These are phyloP conservation scores for Spatula versicolor DNA, from an alignment of 2,797 vertebrate genomes.

Conservation along the genomic window DNA sequence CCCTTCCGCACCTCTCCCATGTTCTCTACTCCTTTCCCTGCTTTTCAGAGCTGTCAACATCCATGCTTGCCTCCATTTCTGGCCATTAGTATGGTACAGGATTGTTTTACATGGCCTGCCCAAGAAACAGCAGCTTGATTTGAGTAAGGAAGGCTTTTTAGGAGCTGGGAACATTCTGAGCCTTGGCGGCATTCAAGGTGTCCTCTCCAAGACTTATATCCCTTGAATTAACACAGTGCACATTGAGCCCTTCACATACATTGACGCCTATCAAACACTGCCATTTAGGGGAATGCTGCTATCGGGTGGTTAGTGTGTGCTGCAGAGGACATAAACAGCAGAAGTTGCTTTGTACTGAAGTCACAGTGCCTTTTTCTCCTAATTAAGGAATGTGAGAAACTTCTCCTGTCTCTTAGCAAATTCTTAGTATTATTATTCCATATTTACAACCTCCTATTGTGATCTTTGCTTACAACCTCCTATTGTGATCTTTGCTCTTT, in stretches of 20 bases:
- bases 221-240: neutral
- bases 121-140: conserved; percentile 1
- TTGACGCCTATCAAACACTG: neutral
- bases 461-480: neutral
- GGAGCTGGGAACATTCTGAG: neutral
- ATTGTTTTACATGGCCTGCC: conserved; percentile 33
- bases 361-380: neutral
- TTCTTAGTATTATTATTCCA: neutral
- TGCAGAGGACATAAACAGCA: neutral
- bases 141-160: neutral
- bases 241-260: fast-evolving
- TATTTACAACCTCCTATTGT: neutral
- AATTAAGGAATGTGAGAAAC: neutral
- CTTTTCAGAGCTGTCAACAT: conserved; percentile 39
- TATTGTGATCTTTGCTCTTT: neutral
- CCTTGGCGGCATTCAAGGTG: neutral
- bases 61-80: neutral
- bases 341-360: neutral
- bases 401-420: neutral
- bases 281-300: neutral
- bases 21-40: neutral
- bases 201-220: neutral
- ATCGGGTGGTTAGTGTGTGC: fast-evolving
- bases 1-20: conserved; percentile 21
- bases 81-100: neutral